Percentiles rank a stretch among this genome's conserved stretches.
These are phyloP conservation scores for Crioceris asparagi DNA, from an alignment of 2,888 invertebrate species.

Conservation along the genomic window DNA sequence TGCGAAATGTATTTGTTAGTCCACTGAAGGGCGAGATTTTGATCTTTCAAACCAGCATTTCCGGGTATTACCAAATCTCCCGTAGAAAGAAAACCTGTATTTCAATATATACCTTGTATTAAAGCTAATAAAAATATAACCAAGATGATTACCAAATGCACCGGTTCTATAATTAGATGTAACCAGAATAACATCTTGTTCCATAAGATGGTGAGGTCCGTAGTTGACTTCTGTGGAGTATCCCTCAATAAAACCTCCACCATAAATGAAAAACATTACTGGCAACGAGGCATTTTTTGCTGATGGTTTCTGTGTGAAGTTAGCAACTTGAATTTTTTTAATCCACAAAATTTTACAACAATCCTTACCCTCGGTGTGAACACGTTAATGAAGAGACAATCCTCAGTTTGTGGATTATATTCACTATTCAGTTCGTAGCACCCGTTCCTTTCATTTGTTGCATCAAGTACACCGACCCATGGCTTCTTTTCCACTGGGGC, in stretches of 20 bases:
- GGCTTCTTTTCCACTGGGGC: slow-evolving; percentile 19
- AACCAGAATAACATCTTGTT: slow-evolving; percentile 52
- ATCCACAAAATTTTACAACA: neutral
- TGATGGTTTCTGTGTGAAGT: no score
- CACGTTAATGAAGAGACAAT: slow-evolving; percentile 24
- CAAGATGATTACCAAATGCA: slow-evolving; percentile 25
- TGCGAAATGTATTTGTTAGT: slow-evolving; percentile 52
- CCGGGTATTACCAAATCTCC: slow-evolving; percentile 57
- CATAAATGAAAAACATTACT: slow-evolving; percentile 36
- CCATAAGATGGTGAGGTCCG: slow-evolving; percentile 42
- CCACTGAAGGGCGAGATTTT: slow-evolving; percentile 58
- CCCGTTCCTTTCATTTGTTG: slow-evolving; percentile 18
- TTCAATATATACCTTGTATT: no score
- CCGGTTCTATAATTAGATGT: slow-evolving; percentile 61
- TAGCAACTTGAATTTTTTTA: neutral
- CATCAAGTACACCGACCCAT: slow-evolving; percentile 23
- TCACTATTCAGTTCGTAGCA: slow-evolving; percentile 20
- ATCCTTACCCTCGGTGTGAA: slow-evolving; percentile 22
- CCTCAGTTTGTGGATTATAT: slow-evolving; percentile 19
- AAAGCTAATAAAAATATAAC: no score
- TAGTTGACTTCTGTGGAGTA: slow-evolving; percentile 22
- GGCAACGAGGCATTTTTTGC: slow-evolving; percentile 24
- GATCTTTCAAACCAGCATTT: slow-evolving; percentile 64
- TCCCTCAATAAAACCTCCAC: slow-evolving; percentile 35
- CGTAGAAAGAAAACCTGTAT: slow-evolving; percentile 55